Evolutionary conservation across 2,888 invertebrate species (phyloP).

Genomic region (Tetragonisca angustula): DNA sequence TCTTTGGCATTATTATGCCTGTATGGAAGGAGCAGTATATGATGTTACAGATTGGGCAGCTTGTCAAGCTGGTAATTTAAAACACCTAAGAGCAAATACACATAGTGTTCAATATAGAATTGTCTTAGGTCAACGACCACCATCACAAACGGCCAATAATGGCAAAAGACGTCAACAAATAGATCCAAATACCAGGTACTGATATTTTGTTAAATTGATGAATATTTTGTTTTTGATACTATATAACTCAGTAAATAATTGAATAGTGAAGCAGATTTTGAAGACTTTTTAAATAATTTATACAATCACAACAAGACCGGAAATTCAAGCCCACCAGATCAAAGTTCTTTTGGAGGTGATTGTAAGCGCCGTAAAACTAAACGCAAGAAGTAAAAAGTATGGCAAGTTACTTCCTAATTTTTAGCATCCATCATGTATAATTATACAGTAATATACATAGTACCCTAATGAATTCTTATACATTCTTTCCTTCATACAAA

Average conservation of each 20-base stretch:
- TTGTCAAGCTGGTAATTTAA: constrained; percentile 92
- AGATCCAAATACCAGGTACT: constrained; percentile 80
- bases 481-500: constrained; percentile 60
- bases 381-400: constrained; percentile 79
- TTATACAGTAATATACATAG: constrained; percentile 75
- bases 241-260: neutral
- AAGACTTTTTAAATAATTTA: constrained; percentile 92
- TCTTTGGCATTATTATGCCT: constrained; percentile 97
- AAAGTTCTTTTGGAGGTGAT: constrained; percentile 77
- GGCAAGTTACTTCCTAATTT: constrained; percentile 65
- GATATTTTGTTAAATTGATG: neutral
- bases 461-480: constrained; percentile 71
- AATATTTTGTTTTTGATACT: neutral
- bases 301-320: constrained; percentile 88
- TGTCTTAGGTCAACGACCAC: constrained; percentile 89
- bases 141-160: constrained; percentile 76
- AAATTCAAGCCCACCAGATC: constrained; percentile 80
- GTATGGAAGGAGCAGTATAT: constrained; percentile 98
- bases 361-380: constrained; percentile 81
- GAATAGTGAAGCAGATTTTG: constrained; percentile 90
- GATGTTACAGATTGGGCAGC: constrained; percentile 99
- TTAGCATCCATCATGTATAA: constrained; percentile 73
- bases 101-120: constrained; percentile 96
- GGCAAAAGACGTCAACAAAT: constrained; percentile 80
- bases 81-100: constrained; percentile 94